Conservation (phyloP, 2,888 invertebrate genomes). For the Phorcus lineatus region DNA sequence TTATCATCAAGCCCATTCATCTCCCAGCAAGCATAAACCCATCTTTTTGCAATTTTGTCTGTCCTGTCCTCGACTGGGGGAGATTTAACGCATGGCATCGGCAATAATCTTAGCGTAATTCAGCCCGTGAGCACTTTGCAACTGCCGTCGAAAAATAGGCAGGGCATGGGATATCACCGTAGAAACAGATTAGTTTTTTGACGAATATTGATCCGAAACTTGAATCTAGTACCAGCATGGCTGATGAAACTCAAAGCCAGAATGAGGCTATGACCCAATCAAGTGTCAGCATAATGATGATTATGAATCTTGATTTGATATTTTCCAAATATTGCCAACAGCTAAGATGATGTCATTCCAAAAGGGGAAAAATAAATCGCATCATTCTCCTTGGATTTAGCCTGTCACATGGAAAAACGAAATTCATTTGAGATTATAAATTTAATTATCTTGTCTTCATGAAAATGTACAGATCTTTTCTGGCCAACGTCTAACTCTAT, state of each 20-base stretch:
- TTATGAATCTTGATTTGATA: constrained; percentile 10
- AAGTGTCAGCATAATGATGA: background rate
- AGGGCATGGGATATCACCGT: constrained; percentile 1
- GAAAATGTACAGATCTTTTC: background rate
- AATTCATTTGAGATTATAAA: background rate
- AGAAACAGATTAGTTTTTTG: background rate
- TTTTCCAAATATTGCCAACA: background rate
- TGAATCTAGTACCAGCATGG: background rate
- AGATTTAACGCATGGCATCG: background rate
- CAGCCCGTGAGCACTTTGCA: background rate
- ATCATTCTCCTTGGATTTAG: background rate
- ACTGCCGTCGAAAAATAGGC: background rate
- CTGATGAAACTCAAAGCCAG: background rate
- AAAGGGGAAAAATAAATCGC: background rate
- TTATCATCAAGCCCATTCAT: too few relatives aligned
- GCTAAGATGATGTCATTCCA: background rate
- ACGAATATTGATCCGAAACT: background rate
- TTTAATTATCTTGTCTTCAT: constrained; percentile 13
- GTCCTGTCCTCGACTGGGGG: background rate
- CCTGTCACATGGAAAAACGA: background rate
- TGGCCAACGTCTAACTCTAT: background rate
- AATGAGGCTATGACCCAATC: background rate
- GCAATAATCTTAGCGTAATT: constrained; percentile 1
- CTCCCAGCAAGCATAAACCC: too few relatives aligned
- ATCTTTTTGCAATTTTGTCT: too few relatives aligned